These are phyloP conservation scores for Helicoverpa zea DNA, from an alignment of 1,140 invertebrate genomes.

Conservation along the genomic window DNA sequence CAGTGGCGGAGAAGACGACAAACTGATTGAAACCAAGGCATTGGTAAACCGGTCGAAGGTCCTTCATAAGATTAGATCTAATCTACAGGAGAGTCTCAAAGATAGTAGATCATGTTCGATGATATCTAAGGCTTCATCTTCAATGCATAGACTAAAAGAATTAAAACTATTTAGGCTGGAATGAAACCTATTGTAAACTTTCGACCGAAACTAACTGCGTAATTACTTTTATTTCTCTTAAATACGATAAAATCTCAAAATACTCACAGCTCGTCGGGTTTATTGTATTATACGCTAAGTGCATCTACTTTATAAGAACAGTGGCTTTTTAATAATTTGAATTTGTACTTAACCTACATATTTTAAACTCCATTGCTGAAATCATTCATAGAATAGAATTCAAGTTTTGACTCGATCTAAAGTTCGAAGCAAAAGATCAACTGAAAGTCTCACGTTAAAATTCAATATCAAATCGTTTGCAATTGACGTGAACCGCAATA, in stretches of 20 bases:
- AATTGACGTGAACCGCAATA: constrained; percentile 45
- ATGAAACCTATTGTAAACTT: constrained; percentile 80
- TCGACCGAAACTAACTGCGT: constrained; percentile 80
- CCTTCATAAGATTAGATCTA: constrained; percentile 65
- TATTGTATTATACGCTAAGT: constrained; percentile 86
- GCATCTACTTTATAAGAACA: constrained; percentile 86
- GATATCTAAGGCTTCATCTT: constrained; percentile 67
- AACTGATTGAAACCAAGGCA: constrained; percentile 2
- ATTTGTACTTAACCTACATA: constrained; percentile 86
- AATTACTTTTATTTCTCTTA: constrained; percentile 80
- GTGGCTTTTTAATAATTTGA: constrained; percentile 86
- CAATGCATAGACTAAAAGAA: constrained; percentile 73
- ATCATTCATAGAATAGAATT: constrained; percentile 71
- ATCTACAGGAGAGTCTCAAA: constrained; percentile 64
- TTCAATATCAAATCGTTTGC: constrained; percentile 38
- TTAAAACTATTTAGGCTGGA: constrained; percentile 83
- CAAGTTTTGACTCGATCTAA: constrained; percentile 66
- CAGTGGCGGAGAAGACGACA: neutral
- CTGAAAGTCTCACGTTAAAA: constrained; percentile 27
- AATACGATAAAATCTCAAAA: constrained; percentile 87
- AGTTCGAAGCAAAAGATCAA: constrained; percentile 47
- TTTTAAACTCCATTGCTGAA: constrained; percentile 77
- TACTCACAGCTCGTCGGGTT: constrained; percentile 86
- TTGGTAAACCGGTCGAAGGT: constrained; percentile 45
- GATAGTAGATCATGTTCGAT: constrained; percentile 62